These are phyloP conservation scores for Butorides virescens DNA, from an alignment of 2,113 vertebrate species.

Conservation along the genomic window DNA sequence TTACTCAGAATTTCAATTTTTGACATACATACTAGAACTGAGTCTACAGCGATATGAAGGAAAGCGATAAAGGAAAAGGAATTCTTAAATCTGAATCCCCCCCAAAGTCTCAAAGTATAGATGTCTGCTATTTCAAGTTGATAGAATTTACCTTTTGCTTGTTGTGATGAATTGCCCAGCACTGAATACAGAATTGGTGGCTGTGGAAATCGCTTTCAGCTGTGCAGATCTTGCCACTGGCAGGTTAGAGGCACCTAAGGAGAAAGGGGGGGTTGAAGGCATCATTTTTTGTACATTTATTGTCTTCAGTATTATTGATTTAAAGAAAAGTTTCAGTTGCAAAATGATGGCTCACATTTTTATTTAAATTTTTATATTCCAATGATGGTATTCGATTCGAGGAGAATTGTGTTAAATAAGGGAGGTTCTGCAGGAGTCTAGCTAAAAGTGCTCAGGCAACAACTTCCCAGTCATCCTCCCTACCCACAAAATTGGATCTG, in stretches of 20 bases:
- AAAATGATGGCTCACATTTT: neutral
- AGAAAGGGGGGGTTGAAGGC: neutral
- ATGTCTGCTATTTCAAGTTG: neutral
- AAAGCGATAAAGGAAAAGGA: neutral
- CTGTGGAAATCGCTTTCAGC: neutral
- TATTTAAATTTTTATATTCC: neutral
- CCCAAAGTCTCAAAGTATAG: neutral
- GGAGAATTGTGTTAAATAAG: neutral
- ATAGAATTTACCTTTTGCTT: neutral
- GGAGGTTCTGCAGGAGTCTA: neutral
- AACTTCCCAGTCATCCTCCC: neutral
- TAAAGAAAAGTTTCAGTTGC: neutral
- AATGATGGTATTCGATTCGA: neutral
- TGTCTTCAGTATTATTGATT: neutral
- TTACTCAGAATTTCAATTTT: neutral
- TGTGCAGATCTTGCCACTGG: neutral
- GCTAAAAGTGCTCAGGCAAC: neutral
- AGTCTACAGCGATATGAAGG: neutral
- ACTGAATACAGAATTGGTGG: neutral
- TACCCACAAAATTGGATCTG: conserved; percentile 18
- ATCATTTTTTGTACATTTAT: neutral
- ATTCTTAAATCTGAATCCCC: neutral
- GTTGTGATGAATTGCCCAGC: neutral
- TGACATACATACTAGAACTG: neutral
- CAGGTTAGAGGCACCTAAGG: neutral